Percentiles rank a stretch among this genome's conserved stretches.
Conservation (phyloP, 1,140 invertebrate genomes). For the Caenorhabditis briggsae region DNA sequence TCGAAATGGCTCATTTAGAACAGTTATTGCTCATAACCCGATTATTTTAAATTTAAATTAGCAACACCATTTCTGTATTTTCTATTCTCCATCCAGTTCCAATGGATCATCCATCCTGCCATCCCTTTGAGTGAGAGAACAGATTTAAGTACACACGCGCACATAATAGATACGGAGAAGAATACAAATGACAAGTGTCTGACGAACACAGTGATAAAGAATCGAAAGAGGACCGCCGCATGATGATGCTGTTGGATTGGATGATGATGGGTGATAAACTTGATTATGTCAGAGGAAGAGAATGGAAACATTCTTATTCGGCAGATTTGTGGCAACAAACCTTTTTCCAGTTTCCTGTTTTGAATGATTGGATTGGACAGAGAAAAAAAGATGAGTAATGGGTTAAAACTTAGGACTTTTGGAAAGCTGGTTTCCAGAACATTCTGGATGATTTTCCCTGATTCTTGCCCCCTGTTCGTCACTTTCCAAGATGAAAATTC, state of each 20-base stretch:
- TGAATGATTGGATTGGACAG: neutral
- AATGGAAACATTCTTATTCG: constrained; percentile 39
- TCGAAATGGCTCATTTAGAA: too few species aligned
- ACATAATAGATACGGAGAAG: constrained; percentile 10
- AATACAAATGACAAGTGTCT: constrained; percentile 38
- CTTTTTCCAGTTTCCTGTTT: constrained; percentile 17
- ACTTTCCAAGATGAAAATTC: too few species aligned
- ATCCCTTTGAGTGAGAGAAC: neutral
- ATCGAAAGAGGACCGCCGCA: neutral
- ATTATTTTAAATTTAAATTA: too few species aligned
- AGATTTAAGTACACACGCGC: neutral
- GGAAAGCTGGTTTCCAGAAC: too few species aligned
- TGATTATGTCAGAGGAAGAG: constrained; percentile 40
- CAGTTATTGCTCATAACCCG: too few species aligned
- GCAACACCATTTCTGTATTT: too few species aligned
- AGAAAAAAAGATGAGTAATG: neutral
- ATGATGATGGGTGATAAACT: constrained; percentile 40
- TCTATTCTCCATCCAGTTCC: neutral
- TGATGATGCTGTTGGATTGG: neutral
- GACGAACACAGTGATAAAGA: constrained; percentile 43
- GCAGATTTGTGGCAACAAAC: constrained; percentile 38
- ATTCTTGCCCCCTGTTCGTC: too few species aligned
- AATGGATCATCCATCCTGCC: neutral
- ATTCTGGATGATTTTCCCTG: too few species aligned
- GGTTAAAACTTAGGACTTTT: neutral